Conservation (phyloP, 2,888 invertebrate species). For the Agonopterix subpropinquella region DNA sequence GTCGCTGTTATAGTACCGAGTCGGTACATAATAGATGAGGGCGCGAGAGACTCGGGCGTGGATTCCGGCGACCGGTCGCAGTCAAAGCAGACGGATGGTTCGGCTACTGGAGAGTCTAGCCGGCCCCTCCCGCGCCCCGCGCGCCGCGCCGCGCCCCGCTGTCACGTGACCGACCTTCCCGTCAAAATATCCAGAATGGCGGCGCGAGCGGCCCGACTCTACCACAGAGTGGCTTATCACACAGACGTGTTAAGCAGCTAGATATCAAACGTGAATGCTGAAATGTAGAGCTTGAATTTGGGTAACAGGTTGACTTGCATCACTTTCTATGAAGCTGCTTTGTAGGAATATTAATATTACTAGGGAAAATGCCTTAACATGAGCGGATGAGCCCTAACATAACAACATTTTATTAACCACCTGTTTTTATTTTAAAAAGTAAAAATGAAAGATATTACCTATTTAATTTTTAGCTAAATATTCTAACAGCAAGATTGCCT, state of each 20-base stretch:
- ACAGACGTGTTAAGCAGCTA: not conserved
- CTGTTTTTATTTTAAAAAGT: too few species aligned
- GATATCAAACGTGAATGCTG: too few species aligned
- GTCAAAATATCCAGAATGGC: constrained; percentile 85
- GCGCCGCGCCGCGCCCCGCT: constrained; percentile 53
- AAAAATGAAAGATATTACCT: too few species aligned
- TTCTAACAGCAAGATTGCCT: too few species aligned
- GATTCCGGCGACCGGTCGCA: constrained; percentile 65
- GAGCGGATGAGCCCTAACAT: too few species aligned
- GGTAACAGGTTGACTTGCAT: not conserved
- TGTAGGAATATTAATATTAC: too few species aligned
- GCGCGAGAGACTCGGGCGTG: constrained; percentile 40
- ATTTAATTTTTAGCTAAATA: too few species aligned
- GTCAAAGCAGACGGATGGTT: constrained; percentile 75
- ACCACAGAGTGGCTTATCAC: constrained; percentile 7
- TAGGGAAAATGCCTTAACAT: too few species aligned
- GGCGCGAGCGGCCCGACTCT: constrained; percentile 56
- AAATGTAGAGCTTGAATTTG: too few species aligned
- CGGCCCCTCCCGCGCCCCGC: constrained; percentile 56
- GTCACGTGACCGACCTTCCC: constrained; percentile 90
- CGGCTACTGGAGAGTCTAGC: constrained; percentile 81
- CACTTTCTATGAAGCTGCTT: not conserved
- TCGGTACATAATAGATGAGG: too few species aligned
- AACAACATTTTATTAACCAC: too few species aligned
- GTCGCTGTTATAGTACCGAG: too few species aligned